Evolutionary conservation across 2,113 vertebrate species (phyloP), one percentile per base, ranked within the genome.

Genomic region (Neodontobutis hainanensis): DNA sequence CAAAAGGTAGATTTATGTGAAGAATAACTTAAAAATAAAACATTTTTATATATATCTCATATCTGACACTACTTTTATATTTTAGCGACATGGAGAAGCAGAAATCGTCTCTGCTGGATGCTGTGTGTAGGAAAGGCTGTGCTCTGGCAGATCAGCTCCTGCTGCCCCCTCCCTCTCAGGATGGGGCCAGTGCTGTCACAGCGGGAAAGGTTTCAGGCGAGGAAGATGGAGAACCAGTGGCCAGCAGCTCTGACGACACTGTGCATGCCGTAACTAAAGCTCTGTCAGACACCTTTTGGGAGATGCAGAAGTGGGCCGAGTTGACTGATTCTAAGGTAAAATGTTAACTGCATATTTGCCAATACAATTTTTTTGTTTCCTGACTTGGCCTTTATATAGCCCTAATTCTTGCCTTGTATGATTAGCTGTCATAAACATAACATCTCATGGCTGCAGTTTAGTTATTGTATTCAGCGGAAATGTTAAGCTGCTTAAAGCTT

Each of bases 61-160:
- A 45, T 12, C 9, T 44, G 40, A 34, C 4, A 16, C 14, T 7
- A 46, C 6, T 1, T 58, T 8, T 71, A 40, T 57, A 49, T 36
- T 70, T 8, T 87, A 99, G 97, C 73, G 97, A 99, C 82, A 98
- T 99, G 97, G 97, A 99, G 87, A 98, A 96, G 78, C 97, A 98
- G 90, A 98, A 96, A 80, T 92, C 90, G 0, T 96, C 95, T 8
- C 92, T 99, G 70, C 92, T 97, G 59, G 97, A 99, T 12, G 95
- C 96, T 0, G 90, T 98, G 11, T 99, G 97, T 75, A 91, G 97
- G 61, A 99, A 97, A 86, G 97, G 97, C 57, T 94, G 93, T 14
- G 95, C 95, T 0, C 86, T 98, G 78, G 95, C 96, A 0, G 97
- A 99, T 87, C 95, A 95, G 0, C 90, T 98, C 4, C 92, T 98